Evolutionary conservation across 64 coral and sea anemone genomes (phyloP).

Genomic region (Acropora tenuis): DNA sequence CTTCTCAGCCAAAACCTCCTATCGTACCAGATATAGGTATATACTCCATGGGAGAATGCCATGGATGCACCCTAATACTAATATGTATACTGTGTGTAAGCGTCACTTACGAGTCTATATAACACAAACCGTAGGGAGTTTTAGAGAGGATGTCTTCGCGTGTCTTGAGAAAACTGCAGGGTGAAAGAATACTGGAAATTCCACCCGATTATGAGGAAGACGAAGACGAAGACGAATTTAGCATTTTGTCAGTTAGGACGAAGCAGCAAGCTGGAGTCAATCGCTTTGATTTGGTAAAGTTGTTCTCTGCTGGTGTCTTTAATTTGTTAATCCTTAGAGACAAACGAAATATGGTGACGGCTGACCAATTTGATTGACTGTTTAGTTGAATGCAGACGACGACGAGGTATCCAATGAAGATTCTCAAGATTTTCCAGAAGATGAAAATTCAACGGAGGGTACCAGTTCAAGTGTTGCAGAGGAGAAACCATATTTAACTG

Average conservation of each 20-base stretch:
- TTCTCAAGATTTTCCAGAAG: constrained; percentile 35
- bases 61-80: no score
- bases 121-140: background rate
- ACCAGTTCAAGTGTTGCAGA: background rate
- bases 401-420: constrained; percentile 1
- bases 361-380: no score
- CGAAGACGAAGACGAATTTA: constrained; percentile 73
- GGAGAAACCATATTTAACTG: background rate
- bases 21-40: no score
- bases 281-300: constrained; percentile 79
- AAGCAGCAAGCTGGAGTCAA: constrained; percentile 39
- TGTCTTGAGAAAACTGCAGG: constrained; percentile 77
- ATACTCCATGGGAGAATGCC: no score
- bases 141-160: constrained; percentile 67
- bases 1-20: no score
- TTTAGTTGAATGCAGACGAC: constrained; percentile 37
- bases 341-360: no score
- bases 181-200: constrained; percentile 48
- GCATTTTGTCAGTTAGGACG: constrained; percentile 11
- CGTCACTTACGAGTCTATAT: no score
- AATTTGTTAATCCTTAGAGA: no score
- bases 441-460: background rate
- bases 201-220: constrained; percentile 43
- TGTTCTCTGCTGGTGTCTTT: background rate
- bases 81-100: no score